Conservation (phyloP, 2,113 vertebrate genomes). For the Pygoscelis adeliae region DNA sequence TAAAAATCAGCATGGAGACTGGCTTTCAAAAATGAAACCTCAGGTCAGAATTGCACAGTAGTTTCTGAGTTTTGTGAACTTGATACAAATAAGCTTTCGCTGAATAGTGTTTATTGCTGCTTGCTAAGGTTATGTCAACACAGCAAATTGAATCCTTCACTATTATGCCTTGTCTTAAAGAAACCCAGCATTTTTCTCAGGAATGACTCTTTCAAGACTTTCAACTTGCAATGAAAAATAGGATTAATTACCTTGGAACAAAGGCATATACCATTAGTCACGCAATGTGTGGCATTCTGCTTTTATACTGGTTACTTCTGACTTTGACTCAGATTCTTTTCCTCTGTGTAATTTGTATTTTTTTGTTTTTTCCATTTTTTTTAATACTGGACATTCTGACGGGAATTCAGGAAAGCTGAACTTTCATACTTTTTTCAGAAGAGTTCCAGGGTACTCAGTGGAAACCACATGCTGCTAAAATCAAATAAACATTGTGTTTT, state of each 20-base stretch:
- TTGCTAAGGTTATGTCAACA: background rate
- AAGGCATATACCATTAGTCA: constrained; percentile 66
- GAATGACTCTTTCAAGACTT: background rate
- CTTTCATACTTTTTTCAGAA: background rate
- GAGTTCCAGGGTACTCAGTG: background rate
- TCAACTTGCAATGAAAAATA: background rate
- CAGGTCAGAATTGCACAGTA: background rate
- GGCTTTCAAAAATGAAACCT: background rate
- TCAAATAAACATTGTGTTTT: background rate
- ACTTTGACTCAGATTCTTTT: background rate
- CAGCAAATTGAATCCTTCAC: background rate
- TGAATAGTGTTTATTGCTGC: background rate
- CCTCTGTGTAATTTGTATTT: background rate
- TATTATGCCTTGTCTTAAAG: background rate
- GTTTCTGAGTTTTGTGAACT: background rate
- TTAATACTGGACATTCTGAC: background rate
- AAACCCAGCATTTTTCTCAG: background rate
- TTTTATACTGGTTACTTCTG: constrained; percentile 53
- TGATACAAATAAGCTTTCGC: background rate
- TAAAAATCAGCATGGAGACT: background rate
- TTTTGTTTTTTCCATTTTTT: background rate
- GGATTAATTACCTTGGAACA: constrained; percentile 75
- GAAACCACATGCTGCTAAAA: background rate
- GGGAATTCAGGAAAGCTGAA: background rate
- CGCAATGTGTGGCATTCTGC: constrained; percentile 42